A percentile compares a stretch with the other conserved stretches of the same genome.
These are phyloP conservation scores for Echinometra lucunter DNA, from an alignment of 53 echinoderm and acorn worm genomes.

Conservation along the genomic window DNA sequence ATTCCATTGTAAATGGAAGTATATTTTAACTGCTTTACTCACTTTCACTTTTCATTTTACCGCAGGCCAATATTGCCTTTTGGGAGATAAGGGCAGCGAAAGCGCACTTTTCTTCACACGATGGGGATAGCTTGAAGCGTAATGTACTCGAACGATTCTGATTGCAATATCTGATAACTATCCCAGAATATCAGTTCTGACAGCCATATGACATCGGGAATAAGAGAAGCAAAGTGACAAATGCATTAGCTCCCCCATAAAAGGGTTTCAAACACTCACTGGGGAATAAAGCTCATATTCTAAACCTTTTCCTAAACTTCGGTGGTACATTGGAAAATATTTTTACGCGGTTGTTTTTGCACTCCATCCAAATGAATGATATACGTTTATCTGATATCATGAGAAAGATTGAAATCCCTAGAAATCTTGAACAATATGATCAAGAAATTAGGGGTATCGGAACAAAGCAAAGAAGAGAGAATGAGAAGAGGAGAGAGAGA, in stretches of 20 bases:
- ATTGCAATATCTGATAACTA: constrained; percentile 40
- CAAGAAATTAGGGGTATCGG: background rate
- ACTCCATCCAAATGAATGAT: background rate
- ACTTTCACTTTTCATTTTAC: background rate
- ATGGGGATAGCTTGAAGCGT: background rate
- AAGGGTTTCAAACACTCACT: background rate
- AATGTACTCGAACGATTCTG: background rate
- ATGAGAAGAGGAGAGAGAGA: background rate
- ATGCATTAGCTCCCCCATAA: background rate
- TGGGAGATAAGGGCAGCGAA: background rate
- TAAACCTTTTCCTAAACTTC: background rate
- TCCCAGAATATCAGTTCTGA: constrained; percentile 33
- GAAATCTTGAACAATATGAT: background rate
- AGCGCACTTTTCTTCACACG: background rate
- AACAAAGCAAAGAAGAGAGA: background rate
- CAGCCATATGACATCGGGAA: constrained; percentile 19
- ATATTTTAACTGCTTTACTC: background rate
- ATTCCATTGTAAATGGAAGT: background rate
- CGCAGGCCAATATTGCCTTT: background rate
- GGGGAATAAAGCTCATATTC: background rate
- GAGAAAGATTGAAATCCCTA: background rate
- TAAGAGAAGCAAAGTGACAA: constrained; percentile 15
- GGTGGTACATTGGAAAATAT: background rate
- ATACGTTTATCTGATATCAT: background rate
- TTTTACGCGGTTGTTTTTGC: background rate